phyloP scores from a whole-genome alignment of 92 coral and sea anemone species.

The Epizoanthus stellaris region DNA sequence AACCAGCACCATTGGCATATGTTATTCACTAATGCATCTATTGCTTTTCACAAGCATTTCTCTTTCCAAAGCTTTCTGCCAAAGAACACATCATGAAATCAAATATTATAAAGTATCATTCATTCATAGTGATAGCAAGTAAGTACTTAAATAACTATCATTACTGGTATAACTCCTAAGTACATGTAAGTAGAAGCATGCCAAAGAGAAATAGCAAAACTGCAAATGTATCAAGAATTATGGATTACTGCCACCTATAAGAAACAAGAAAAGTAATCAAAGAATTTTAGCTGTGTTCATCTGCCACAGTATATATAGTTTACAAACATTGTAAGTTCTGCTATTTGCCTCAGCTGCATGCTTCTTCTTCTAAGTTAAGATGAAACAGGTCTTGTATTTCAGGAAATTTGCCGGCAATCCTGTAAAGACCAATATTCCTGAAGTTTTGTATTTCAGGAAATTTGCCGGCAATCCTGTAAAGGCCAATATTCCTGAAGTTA shows the following conservation, averaged over 20 bases:
- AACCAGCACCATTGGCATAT: neutral
- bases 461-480: neutral
- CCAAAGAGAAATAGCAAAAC: neutral
- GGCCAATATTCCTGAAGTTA: neutral
- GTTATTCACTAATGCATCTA: conserved; percentile 10
- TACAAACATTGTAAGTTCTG: neutral
- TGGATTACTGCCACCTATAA: too few species aligned
- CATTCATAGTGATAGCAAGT: conserved; percentile 19
- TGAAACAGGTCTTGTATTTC: neutral
- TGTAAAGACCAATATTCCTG: neutral
- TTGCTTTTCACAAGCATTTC: neutral
- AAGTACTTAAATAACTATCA: neutral
- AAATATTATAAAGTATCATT: neutral
- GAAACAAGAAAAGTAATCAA: too few species aligned
- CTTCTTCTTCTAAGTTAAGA: conserved; percentile 12
- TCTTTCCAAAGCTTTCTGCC: conserved; percentile 32
- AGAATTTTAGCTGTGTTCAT: neutral
- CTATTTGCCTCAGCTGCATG: neutral
- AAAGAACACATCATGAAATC: conserved; percentile 26
- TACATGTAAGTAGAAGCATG: conserved; percentile 14
- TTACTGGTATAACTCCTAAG: neutral
- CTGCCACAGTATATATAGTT: neutral
- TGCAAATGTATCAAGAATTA: neutral
- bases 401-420: neutral
- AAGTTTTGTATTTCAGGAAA: neutral